These are phyloP conservation scores for Elephas maximus DNA, from an alignment of 2,113 vertebrate species.

Conservation along the genomic window DNA sequence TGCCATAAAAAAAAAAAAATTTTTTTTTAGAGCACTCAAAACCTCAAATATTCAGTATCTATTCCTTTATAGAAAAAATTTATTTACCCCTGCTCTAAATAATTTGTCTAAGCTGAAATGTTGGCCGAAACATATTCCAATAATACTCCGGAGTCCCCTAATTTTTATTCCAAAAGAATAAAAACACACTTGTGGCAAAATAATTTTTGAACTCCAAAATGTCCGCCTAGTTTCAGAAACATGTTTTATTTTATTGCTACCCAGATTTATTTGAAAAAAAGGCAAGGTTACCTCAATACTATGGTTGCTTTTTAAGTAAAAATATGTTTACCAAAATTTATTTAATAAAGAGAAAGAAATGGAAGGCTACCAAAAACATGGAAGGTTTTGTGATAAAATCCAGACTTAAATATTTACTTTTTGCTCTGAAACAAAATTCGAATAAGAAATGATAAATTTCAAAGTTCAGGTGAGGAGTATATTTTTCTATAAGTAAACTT, in stretches of 20 bases:
- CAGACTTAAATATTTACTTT: neutral
- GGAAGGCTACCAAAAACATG: neutral
- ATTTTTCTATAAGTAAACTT: slow-evolving; percentile 11
- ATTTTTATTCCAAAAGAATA: neutral
- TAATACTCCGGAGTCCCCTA: neutral
- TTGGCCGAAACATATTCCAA: neutral
- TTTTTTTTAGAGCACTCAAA: neutral
- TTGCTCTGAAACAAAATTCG: neutral
- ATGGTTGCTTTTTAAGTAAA: neutral
- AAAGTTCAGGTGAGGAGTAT: neutral
- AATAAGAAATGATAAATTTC: slow-evolving; percentile 6
- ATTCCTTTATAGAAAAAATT: neutral
- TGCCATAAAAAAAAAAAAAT: no score
- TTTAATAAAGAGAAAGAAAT: neutral
- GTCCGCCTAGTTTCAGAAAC: neutral
- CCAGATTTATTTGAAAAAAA: neutral
- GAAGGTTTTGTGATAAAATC: neutral
- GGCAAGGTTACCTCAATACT: neutral
- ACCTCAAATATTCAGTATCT: neutral
- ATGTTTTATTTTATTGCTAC: slow-evolving; percentile 22
- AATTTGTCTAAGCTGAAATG: neutral
- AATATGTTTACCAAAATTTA: slow-evolving; percentile 13
- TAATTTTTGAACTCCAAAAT: neutral
- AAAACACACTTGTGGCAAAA: neutral
- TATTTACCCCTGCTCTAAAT: neutral